Percentiles rank a stretch among this genome's conserved stretches.
Conservation (phyloP, 2,113 vertebrate genomes). For the Pycnonotus jocosus region DNA sequence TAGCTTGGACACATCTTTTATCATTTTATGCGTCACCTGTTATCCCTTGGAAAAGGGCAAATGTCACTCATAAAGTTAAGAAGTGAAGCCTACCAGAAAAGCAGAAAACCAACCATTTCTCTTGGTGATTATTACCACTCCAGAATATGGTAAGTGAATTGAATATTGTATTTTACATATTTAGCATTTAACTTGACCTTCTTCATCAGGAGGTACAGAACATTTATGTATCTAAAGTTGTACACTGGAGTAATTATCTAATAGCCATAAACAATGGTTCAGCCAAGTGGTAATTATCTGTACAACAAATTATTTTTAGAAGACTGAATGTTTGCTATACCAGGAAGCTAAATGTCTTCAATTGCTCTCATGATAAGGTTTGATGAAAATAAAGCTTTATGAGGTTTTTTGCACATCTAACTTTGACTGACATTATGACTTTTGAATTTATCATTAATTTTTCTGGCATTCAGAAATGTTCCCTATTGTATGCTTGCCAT, state of each 20-base stretch:
- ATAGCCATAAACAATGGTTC: slow-evolving; percentile 19
- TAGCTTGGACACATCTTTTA: background rate
- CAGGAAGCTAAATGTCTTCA: background rate
- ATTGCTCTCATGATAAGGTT: background rate
- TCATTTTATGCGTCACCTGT: background rate
- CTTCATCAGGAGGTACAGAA: background rate
- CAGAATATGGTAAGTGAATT: background rate
- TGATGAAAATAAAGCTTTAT: background rate
- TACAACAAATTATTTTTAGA: slow-evolving; percentile 22
- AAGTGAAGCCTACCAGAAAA: background rate
- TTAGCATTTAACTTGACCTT: background rate
- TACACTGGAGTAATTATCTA: slow-evolving; percentile 18
- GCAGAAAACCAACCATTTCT: background rate
- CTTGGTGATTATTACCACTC: background rate
- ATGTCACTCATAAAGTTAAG: background rate
- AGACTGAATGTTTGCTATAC: background rate
- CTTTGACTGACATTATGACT: background rate
- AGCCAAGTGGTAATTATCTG: slow-evolving; percentile 21
- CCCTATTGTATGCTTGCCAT: background rate
- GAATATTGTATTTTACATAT: background rate
- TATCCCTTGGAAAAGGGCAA: background rate
- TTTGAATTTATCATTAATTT: background rate
- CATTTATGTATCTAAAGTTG: background rate
- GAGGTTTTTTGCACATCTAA: background rate
- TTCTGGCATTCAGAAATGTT: background rate